Conservation (phyloP, 2,888 invertebrate species). For the Apodemia zela region DNA sequence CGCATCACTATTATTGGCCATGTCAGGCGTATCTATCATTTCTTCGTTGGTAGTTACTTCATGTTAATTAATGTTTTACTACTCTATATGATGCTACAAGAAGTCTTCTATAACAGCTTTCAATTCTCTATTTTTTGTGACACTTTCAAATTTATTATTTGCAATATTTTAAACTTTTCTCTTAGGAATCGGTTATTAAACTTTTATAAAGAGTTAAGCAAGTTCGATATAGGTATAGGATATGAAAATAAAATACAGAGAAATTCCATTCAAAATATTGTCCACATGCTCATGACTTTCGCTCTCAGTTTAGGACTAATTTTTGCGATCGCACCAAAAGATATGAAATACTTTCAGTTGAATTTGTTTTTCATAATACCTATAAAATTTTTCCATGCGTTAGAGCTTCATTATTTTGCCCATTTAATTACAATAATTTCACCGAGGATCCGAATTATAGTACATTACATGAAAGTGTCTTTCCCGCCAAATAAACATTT, state of each 20-base stretch:
- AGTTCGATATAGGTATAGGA: constrained; percentile 32
- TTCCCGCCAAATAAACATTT: constrained; percentile 31
- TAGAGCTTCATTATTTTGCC: constrained; percentile 49
- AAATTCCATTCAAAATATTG: constrained; percentile 11
- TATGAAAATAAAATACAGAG: constrained; percentile 2
- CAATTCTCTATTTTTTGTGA: not conserved
- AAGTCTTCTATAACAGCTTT: not conserved
- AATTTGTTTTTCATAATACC: not conserved
- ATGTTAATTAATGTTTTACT: constrained; percentile 18
- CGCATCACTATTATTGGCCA: constrained; percentile 29
- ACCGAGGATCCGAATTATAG: constrained; percentile 49
- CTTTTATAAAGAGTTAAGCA: constrained; percentile 31
- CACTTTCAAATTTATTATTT: constrained; percentile 25
- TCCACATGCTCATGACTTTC: not conserved
- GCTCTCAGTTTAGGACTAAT: not conserved
- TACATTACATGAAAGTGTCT: constrained; percentile 47
- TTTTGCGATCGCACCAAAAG: not conserved
- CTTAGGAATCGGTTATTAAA: constrained; percentile 24
- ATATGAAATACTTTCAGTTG: not conserved
- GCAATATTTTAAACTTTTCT: constrained; percentile 23
- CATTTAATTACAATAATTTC: constrained; percentile 49
- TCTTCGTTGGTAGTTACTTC: constrained; percentile 20
- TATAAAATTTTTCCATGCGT: constrained; percentile 19
- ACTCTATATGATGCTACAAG: not conserved
- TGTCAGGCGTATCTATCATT: constrained; percentile 18